phyloP scores from a whole-genome alignment of 1,140 invertebrate species.

The Achroia grisella region DNA sequence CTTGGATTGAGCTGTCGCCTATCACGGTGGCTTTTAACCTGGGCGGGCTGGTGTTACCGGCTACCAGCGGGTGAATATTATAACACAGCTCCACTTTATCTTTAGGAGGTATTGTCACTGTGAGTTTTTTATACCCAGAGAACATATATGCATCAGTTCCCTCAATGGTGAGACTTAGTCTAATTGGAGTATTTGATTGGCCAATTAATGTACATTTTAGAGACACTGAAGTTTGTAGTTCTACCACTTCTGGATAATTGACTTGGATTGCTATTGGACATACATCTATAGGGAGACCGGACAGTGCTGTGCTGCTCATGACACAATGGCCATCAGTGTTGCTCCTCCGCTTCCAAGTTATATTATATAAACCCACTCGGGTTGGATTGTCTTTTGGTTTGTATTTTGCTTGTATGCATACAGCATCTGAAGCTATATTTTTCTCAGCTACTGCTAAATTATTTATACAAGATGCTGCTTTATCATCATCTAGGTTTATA shows the following conservation, averaged over 20 bases:
- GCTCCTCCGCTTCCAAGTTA: conserved; percentile 83
- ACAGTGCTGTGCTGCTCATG: conserved; percentile 68
- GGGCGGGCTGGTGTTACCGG: conserved; percentile 81
- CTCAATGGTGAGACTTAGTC: conserved; percentile 84
- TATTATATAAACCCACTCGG: conserved; percentile 81
- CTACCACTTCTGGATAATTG: conserved; percentile 82
- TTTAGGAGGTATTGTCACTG: conserved; percentile 78
- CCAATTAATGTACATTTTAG: conserved; percentile 84
- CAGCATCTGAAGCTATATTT: conserved; percentile 61
- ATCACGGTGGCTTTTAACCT: conserved; percentile 76
- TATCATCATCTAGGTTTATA: conserved; percentile 43
- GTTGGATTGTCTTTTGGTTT: conserved; percentile 73
- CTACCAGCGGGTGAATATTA: conserved; percentile 82
- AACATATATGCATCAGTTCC: conserved; percentile 92
- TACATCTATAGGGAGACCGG: conserved; percentile 77
- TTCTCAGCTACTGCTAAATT: conserved; percentile 57
- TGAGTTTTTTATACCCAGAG: conserved; percentile 90
- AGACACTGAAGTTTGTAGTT: conserved; percentile 80
- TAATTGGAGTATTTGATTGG: conserved; percentile 80
- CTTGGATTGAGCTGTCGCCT: conserved; percentile 61
- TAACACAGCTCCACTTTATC: conserved; percentile 77
- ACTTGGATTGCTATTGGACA: conserved; percentile 83
- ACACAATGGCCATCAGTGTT: conserved; percentile 36
- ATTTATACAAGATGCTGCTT: conserved; percentile 47
- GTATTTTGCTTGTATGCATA: conserved; percentile 56